These are phyloP conservation scores for Bergia sp. DNA, from an alignment of 92 coral and sea anemone species.

Conservation along the genomic window DNA sequence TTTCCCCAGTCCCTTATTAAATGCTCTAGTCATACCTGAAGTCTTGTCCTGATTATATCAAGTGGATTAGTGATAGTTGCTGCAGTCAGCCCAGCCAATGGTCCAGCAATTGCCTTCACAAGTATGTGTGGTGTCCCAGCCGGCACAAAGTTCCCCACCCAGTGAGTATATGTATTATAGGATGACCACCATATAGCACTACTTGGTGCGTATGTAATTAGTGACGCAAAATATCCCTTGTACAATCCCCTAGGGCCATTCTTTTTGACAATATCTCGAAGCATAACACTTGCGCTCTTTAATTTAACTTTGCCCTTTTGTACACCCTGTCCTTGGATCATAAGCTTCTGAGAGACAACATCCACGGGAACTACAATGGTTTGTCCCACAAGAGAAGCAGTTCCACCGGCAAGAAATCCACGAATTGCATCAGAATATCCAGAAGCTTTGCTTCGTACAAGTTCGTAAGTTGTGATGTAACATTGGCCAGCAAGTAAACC, in stretches of 20 bases:
- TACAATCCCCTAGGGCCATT: conserved; percentile 80
- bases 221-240: conserved; percentile 87
- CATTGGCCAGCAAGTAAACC: conserved; percentile 93
- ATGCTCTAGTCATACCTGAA: conserved; percentile 72
- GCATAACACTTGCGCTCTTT: conserved; percentile 72
- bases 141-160: conserved; percentile 83
- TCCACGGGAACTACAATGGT: conserved; percentile 95
- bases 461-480: conserved; percentile 94
- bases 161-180: conserved; percentile 81
- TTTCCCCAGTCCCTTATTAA: too few species aligned
- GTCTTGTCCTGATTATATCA: conserved; percentile 90
- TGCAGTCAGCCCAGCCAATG: conserved; percentile 89
- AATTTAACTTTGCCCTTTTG: conserved; percentile 62
- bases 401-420: conserved; percentile 95
- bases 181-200: conserved; percentile 99
- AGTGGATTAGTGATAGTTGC: conserved; percentile 92
- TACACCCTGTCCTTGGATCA: conserved; percentile 90
- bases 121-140: conserved; percentile 89
- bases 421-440: conserved; percentile 76
- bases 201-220: conserved; percentile 94
- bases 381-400: conserved; percentile 91
- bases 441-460: conserved; percentile 77
- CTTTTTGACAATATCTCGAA: conserved; percentile 63
- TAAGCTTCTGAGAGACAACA: conserved; percentile 86
- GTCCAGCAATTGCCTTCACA: conserved; percentile 87